phyloP scores from a whole-genome alignment of 1,140 invertebrate species.

The Magallana gigas region DNA sequence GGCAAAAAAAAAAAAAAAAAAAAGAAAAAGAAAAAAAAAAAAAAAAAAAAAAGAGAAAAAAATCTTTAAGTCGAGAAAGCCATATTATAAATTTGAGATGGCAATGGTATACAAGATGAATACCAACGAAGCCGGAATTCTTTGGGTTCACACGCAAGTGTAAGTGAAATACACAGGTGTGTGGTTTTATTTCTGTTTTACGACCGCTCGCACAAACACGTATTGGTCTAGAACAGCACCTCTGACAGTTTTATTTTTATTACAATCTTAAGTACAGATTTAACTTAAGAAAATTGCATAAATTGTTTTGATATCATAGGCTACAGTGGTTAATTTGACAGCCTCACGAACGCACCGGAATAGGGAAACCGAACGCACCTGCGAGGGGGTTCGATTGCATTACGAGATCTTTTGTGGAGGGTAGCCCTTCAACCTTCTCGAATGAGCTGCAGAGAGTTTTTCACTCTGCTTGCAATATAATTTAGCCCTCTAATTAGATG shows the following conservation, averaged over 20 bases:
- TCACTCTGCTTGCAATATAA: slow-evolving; percentile 17
- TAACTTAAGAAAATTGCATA: slow-evolving; percentile 37
- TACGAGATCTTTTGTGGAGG: slow-evolving; percentile 5
- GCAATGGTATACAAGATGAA: neutral
- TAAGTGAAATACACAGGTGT: slow-evolving; percentile 37
- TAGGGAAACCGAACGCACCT: slow-evolving; percentile 7
- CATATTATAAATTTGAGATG: too few relatives aligned
- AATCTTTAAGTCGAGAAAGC: neutral
- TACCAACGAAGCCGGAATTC: neutral
- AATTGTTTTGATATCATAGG: slow-evolving; percentile 33
- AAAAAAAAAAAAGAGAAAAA: neutral
- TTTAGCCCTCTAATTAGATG: slow-evolving; percentile 32
- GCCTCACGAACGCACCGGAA: slow-evolving; percentile 1
- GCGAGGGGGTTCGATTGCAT: slow-evolving; percentile 10
- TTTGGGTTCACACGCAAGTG: slow-evolving; percentile 23
- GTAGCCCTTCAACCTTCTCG: slow-evolving; percentile 15
- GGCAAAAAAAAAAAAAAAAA: too few relatives aligned
- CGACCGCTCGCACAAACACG: slow-evolving; percentile 16
- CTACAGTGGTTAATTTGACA: slow-evolving; percentile 33
- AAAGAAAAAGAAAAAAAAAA: neutral
- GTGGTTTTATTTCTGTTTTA: slow-evolving; percentile 24
- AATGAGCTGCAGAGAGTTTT: slow-evolving; percentile 22
- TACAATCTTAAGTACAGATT: slow-evolving; percentile 25
- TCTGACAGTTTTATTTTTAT: slow-evolving; percentile 37
- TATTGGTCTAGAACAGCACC: slow-evolving; percentile 30